Evolutionary conservation across 2,888 invertebrate genomes (phyloP), one percentile per base, ranked within the genome.

Genomic region (Cheilosia soror): DNA sequence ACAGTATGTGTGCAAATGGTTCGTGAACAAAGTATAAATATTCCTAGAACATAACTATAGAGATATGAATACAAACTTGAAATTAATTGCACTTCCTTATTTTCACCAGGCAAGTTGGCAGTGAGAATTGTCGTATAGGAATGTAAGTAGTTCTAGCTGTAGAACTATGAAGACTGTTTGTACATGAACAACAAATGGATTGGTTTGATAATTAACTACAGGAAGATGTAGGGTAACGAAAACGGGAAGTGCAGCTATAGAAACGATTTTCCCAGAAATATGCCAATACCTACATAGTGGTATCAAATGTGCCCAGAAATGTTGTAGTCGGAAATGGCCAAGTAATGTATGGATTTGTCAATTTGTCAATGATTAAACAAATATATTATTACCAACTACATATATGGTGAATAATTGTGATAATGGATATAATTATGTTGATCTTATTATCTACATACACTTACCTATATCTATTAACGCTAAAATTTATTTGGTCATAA

Each of bases 1-100:
- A 66, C 6, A 44, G 51, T 58, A 31, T 15, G 13, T 49, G 40
- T 53, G 13, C 40, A 9, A 62, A 53, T 37, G 33, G 53, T 9
- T 62, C 25, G 53, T 53, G 47, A 2, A 62, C 47, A 55, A 40
- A 62, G 58, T 68, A 60, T 40, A 37, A 51, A 63, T 42, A 40
- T 55, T 42, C 37, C 27, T 40, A 55, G n/a, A 75, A 44, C 63
- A 78, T 78, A 78, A 53, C 40, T 33, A 29, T 42, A 69, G 63
- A 37, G 47, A 76, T 81, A 69, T 69, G 69, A 76, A 68, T 80
- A 57, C 20, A 75, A 75, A 75, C 68, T n/a, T 57, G 33, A 57
- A 81, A 81, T 69, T 76, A 40, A 76, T 81, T 76, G 47, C 55
- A 79, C 57, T 63, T 78, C 57, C 71, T 57, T 55, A 63, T 65